Base-by-base conservation (phyloP, 2,797 vertebrate species). In the Hybognathus amarus region DNA sequence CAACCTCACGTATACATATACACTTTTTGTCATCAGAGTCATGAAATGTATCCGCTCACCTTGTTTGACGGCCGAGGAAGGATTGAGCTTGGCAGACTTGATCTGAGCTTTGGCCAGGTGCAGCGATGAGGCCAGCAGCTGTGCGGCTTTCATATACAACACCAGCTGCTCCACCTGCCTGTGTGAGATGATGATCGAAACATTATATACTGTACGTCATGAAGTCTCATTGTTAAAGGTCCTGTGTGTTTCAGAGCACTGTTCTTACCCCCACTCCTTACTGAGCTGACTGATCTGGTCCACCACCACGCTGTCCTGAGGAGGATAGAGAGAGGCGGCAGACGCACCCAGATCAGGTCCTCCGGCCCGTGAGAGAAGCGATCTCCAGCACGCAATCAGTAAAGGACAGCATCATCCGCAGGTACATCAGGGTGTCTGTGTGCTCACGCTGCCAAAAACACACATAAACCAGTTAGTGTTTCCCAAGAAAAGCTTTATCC, bases 281-380 rank as follows among this genome's bases (percentile, higher is more conserved):
- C 97, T 99, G 87, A 99, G 96, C 89, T 97, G 98, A 92, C 97
- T 98, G 90, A 99, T 99, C 94, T 98, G 97, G 93, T 98, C 97
- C 74, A 99, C 97, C 1, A 99, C 96, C 80, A 98, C 95, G 11
- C 97, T 99, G 90, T 99, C 98, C 85, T 98, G 98, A 47, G 97
- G 96, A n/a, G 97, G 96, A 90, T 97, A 98, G 45, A 97, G 91
- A 0, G 96, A 97, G 0, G 97, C 96, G 0, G 93, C 91, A 0
- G 97, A 98, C 24, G 94, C 87, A 0, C 96, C 97, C 1, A 98
- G 92, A 38, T 98, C 97, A 0, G 95, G 87, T 71, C 94, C 96
- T 80, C 94, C 95, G 0, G 96, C 95, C 27, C 96, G 91, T 33
- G n/a, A 95, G 77, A 0, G 96, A 95, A 0, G 97, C 97, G 89